Evolutionary conservation across 2,797 vertebrate genomes (phyloP), one percentile per base, ranked within the genome.

Genomic region (Pampus argenteus): DNA sequence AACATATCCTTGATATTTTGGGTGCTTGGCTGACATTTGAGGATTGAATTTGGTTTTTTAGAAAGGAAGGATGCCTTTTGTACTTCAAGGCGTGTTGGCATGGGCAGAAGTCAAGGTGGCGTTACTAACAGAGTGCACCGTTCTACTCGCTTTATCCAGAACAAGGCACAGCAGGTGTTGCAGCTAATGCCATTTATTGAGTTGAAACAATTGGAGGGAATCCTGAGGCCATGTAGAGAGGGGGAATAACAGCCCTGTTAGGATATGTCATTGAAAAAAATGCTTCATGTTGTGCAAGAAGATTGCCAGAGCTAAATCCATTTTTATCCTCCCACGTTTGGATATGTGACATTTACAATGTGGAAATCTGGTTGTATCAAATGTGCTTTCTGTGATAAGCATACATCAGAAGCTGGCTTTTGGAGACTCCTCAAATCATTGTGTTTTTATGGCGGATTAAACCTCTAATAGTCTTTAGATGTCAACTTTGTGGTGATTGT

Each of bases 21-120:
- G 84, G 73, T 78, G 84, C 88, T 86, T 70, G 65, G 83, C 79
- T 92, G 92, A 93, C 92, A 92, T 93, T 94, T 89, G 79, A 78
- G 75, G 75, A 71, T 72, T 69, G 86, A 90, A 88, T 93, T 86
- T 88, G 71, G 71, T 85, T 81, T 85, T 86, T 88, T 79, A 87
- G 79, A 92, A 88, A 80, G 75, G 62, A 70, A 66, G 63, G 58
- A 74, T 54, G 77, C 47, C 78, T 90, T 91, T 89, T 88, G 76
- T 78, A 86, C 89, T 90, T 88, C 36, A 82, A 87, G 76, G 88
- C 83, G 86, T 83, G 72, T 86, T 84, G 79, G 82, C 73, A 76
- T 28, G 42, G 69, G 47, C 70, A 69, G 59, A 78, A 82, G 80
- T 85, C 70, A 85, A 68, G 82, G 82, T 78, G 58, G 72, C 9